Conservation (phyloP, 64 coral and sea anemone genomes). For the Dendronephthya gigantea region DNA sequence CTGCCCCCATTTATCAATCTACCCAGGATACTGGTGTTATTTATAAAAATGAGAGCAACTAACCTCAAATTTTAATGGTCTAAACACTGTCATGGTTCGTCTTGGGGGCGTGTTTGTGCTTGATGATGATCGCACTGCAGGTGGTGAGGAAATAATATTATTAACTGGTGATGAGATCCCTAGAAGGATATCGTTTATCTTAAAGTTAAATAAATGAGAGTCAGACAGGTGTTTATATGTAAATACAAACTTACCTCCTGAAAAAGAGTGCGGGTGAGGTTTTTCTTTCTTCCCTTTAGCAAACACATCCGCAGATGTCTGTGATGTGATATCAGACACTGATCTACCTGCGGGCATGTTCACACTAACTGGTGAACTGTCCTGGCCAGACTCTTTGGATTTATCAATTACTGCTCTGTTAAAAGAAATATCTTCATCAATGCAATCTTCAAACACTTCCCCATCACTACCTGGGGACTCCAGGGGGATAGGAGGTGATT, state of each 20-base stretch:
- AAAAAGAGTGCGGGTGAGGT: not conserved
- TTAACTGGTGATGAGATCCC: too few species aligned
- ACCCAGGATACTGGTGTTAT: too few species aligned
- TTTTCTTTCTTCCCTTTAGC: not conserved
- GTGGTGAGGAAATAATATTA: not conserved
- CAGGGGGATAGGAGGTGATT: not conserved
- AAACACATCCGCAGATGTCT: not conserved
- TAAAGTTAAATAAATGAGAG: too few species aligned
- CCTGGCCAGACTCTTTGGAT: not conserved
- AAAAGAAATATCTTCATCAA: not conserved
- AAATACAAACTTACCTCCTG: too few species aligned
- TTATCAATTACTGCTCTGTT: not conserved
- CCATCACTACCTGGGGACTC: not conserved
- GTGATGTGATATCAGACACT: not conserved
- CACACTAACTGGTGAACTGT: not conserved
- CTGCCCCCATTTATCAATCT: too few species aligned
- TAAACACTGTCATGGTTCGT: not conserved
- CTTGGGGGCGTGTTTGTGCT: too few species aligned
- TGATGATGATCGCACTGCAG: not conserved
- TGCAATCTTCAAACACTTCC: not conserved
- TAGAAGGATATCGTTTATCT: too few species aligned
- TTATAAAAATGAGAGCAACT: too few species aligned
- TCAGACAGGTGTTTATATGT: too few species aligned
- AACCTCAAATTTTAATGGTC: not conserved
- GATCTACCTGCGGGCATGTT: not conserved